Evolutionary conservation across 2,113 vertebrate genomes (phyloP), one percentile per base, ranked within the genome.

Genomic region (Dasypus novemcinctus): DNA sequence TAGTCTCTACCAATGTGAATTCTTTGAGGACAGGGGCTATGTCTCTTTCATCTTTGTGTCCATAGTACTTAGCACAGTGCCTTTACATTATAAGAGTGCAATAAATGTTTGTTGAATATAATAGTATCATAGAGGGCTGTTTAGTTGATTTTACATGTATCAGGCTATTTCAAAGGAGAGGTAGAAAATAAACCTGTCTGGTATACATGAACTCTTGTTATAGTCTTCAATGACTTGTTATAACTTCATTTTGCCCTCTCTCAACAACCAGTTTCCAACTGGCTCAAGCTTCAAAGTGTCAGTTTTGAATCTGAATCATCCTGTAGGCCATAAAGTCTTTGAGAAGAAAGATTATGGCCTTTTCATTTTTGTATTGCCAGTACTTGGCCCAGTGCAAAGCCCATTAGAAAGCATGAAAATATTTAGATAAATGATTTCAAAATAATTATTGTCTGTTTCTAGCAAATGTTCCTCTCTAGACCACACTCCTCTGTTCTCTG

Each of bases 41-140:
- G 59, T 41, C 7, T 59, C 75, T 78, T 68, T 74, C 74, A 20
- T 63, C n/a, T 49, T 86, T n/a, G 31, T 54, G 25, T 68, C 43
- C 7, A 0, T 13, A 10, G 18, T 36, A 9, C 33, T 21, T 75
- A 11, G 12, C 46, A 12, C 2, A 1, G 52, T 12, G 4, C 7
- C n/a, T 72, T 7, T 27, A 27, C 8, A 2, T 5, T 9, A 2
- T 36, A 38, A 66, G 38, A 63, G 14, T 43, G 78, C 64, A 46
- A 36, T 52, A 20, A 12, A 18, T 21, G 11, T 33, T 83, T 43
- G 8, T 43, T 75, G 84, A 87, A 18, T 79, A 38, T 43, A 41
- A 20, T 5, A 27, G 25, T 9, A 46, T 61, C 20, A 7, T 38
- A 36, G 90, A 23, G 59, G 75, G 41, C 57, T 33, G 23, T 78